Evolutionary conservation across 2,888 invertebrate genomes (phyloP).

Genomic region (Endomychus coccineus): DNA sequence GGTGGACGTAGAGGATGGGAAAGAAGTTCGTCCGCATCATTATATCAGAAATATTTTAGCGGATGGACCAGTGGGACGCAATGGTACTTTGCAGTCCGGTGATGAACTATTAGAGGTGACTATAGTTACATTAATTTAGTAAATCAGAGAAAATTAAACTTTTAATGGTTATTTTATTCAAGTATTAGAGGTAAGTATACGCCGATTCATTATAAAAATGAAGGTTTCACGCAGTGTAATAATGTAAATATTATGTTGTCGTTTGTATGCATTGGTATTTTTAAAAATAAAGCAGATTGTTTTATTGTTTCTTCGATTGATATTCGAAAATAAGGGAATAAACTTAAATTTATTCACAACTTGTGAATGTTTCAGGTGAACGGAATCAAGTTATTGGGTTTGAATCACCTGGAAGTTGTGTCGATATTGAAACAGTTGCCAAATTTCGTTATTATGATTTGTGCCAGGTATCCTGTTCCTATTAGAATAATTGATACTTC

Average conservation of each 20-base stretch:
- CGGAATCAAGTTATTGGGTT: conserved; percentile 73
- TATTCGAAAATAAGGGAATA: too few relatives aligned
- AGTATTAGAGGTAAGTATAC: neutral
- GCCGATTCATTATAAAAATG: too few relatives aligned
- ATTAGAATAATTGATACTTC: conserved; percentile 57
- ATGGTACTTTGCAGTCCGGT: conserved; percentile 69
- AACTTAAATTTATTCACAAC: too few relatives aligned
- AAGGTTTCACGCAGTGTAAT: too few relatives aligned
- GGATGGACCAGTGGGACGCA: conserved; percentile 78
- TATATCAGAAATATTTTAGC: conserved; percentile 85
- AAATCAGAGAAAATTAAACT: too few relatives aligned
- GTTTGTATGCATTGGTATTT: too few relatives aligned
- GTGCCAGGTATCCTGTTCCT: conserved; percentile 55
- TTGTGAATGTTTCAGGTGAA: conserved; percentile 82
- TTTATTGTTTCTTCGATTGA: too few relatives aligned
- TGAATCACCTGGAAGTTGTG: conserved; percentile 88
- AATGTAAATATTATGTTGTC: too few relatives aligned
- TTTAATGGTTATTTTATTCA: too few relatives aligned
- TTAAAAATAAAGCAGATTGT: too few relatives aligned
- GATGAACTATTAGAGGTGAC: conserved; percentile 78
- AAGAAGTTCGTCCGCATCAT: conserved; percentile 84
- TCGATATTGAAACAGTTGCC: conserved; percentile 75
- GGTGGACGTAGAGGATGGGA: conserved; percentile 83
- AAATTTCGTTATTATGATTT: conserved; percentile 73
- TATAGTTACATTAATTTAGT: too few relatives aligned